A percentile compares a stretch with the other conserved stretches of the same genome.
phyloP scores from a whole-genome alignment of 2,888 invertebrate species.

The Cistogaster globosa region DNA sequence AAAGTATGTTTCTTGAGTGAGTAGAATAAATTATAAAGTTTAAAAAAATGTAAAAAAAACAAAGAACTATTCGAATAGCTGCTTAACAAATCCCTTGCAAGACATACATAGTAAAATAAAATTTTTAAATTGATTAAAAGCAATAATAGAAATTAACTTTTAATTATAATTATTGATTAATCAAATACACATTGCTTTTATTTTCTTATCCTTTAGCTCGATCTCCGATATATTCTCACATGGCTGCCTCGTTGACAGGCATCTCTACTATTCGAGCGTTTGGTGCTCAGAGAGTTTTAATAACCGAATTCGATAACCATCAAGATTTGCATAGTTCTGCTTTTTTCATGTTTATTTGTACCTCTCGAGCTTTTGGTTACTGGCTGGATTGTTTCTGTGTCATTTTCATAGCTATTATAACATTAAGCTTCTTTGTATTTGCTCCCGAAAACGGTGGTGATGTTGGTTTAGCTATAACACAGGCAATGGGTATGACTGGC shows the following conservation, averaged over 20 bases:
- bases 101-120: too few relatives aligned
- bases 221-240: slow-evolving; percentile 96
- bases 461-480: slow-evolving; percentile 91
- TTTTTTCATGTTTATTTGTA: slow-evolving; percentile 95
- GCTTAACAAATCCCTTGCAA: too few relatives aligned
- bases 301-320: slow-evolving; percentile 90
- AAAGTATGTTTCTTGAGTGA: too few relatives aligned
- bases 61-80: too few relatives aligned
- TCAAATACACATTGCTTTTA: background rate
- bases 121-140: too few relatives aligned
- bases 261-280: slow-evolving; percentile 96
- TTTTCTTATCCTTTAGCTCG: slow-evolving; percentile 85
- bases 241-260: slow-evolving; percentile 94
- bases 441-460: slow-evolving; percentile 87
- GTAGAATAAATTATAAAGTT: too few relatives aligned
- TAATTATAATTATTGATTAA: too few relatives aligned
- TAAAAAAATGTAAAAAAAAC: too few relatives aligned
- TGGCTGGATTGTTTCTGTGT: slow-evolving; percentile 96
- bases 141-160: too few relatives aligned
- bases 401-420: slow-evolving; percentile 92
- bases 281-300: slow-evolving; percentile 90
- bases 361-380: slow-evolving; percentile 96
- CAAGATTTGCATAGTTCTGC: slow-evolving; percentile 95
- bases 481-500: slow-evolving; percentile 90
- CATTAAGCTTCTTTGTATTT: slow-evolving; percentile 91